Base-by-base conservation (phyloP, 1,140 invertebrate genomes). In the Acyrthosiphon pisum region DNA sequence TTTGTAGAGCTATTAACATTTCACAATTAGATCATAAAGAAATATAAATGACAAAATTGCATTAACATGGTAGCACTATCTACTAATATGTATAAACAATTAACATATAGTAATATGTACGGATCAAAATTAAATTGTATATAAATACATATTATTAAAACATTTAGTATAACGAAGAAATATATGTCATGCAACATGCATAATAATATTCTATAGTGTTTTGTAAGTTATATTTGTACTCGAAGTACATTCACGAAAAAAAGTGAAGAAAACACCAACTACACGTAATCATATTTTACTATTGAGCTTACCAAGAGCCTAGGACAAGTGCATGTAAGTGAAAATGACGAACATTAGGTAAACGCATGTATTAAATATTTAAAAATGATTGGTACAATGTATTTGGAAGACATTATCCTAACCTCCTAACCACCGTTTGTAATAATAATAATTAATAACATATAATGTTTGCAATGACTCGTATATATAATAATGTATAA, bases 1-100 rank as follows among this genome's bases (percentile, higher is more conserved):
- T 98, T 98, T 93, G 98, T 96, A 95, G 98, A 98, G 95, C 46
- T 95, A 96, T 95, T 56, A 93, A 93, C 46, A 94, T 84, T 50
- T 53, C 48, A 76, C 76, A 94, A 92, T 90, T 86, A 93, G 93
- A 48, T 68, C 11, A 88, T 88, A 88, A 50, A 9, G 2, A 48
- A 53, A 50, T 7, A 50, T 22, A 53, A 53, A 53, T 53, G 50
- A 53, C 20, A 41, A 20, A 53, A 56, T 2, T 90, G 8, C 14
- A 68, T 68, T 90, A n/a, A 68, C 20, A 68, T 23, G 22, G 35
- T 35, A 68, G 48, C 35, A 56, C 50, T 89, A 90, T 68, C 56
- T 60, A 48, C 30, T 53, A 35, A 76, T 76, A 76, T 68, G 9
- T 68, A 30, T 68, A 68, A n/a, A 53, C 50, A 53, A 30, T 68